Base-by-base conservation (phyloP, 2,888 invertebrate species). In the Zygaena filipendulae region DNA sequence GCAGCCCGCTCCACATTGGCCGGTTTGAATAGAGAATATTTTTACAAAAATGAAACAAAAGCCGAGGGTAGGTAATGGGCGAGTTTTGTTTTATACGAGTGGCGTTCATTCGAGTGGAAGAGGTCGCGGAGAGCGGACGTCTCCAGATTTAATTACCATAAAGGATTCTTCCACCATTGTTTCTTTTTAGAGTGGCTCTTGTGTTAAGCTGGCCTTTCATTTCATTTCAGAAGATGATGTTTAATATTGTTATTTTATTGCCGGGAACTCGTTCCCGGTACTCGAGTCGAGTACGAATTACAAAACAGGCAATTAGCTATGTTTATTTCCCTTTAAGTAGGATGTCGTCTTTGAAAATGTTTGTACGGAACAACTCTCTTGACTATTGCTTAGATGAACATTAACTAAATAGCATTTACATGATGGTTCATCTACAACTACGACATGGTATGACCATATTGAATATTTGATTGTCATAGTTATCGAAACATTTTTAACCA, bases 31-130 rank as follows among this genome's bases (percentile, higher is more conserved):
- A 67, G 70, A 69, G 67, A 72, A 57, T 57, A 59, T 63, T 69
- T 68, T 68, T 66, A 55, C 46, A 62, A 67, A 69, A 61, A 60
- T 54, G 51, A 59, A 72, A 71, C 69, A 74, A 75, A 70, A 66
- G 69, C 48, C 40, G 63, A 68, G 75, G 77, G 77, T 74, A 72
- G 75, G 68, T 74, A 75, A 72, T 72, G 66, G n/a, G 67, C 67
- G 64, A 67, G 72, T 75, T 77, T 75, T 75, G 74, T 77, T 74
- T 69, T 62, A 54, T 61, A 72, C 61, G 60, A 77, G 77, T 74
- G 71, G 66, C 57, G 58, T 68, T 51, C 57, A 70, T 69, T 74
- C 53, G 63, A 74, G 71, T 74, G 66, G 57, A 43, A 40, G 57
- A 54, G 54, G 53, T 56, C 51, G 59, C 53, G 44, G 49, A 38